phyloP scores from a whole-genome alignment of 2,797 vertebrate species.

The Oreochromis mossambicus region DNA sequence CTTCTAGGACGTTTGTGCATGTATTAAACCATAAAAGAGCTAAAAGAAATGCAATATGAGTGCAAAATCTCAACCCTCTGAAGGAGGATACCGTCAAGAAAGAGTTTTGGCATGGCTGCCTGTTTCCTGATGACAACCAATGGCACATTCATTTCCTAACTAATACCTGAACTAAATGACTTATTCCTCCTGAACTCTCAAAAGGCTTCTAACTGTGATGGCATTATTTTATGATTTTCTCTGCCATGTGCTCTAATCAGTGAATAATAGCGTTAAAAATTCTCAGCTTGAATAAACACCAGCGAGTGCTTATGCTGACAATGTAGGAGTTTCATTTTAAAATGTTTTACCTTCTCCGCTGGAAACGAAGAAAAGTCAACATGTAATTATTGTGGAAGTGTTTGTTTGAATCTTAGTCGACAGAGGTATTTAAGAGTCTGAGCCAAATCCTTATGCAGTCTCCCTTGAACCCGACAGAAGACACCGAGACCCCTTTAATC shows the following conservation, averaged over 20 bases:
- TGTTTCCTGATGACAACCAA: constrained; percentile 50
- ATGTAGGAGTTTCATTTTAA: constrained; percentile 55
- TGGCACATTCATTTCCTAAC: constrained; percentile 58
- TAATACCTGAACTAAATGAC: constrained; percentile 73
- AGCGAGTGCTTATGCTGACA: constrained; percentile 53
- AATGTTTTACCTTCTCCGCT: constrained; percentile 44
- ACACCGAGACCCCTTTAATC: constrained; percentile 76
- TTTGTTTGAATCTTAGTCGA: constrained; percentile 75
- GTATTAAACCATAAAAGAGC: constrained; percentile 28
- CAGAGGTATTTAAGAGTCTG: constrained; percentile 74
- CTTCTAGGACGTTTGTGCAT: neutral
- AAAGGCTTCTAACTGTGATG: constrained; percentile 16
- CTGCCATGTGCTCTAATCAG: constrained; percentile 46
- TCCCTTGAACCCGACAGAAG: constrained; percentile 73
- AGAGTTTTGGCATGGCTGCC: constrained; percentile 36
- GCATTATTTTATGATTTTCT: constrained; percentile 41
- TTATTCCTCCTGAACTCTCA: constrained; percentile 42
- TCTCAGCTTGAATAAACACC: constrained; percentile 51
- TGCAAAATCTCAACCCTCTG: constrained; percentile 17
- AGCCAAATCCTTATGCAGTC: constrained; percentile 74
- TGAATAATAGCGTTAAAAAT: constrained; percentile 38
- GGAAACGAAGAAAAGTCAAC: constrained; percentile 66
- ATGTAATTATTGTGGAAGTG: constrained; percentile 77
- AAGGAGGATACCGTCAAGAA: constrained; percentile 30
- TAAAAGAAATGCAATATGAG: constrained; percentile 20